These are phyloP conservation scores for Zosterops pallidus DNA, from an alignment of 2,113 vertebrate genomes.

Conservation along the genomic window DNA sequence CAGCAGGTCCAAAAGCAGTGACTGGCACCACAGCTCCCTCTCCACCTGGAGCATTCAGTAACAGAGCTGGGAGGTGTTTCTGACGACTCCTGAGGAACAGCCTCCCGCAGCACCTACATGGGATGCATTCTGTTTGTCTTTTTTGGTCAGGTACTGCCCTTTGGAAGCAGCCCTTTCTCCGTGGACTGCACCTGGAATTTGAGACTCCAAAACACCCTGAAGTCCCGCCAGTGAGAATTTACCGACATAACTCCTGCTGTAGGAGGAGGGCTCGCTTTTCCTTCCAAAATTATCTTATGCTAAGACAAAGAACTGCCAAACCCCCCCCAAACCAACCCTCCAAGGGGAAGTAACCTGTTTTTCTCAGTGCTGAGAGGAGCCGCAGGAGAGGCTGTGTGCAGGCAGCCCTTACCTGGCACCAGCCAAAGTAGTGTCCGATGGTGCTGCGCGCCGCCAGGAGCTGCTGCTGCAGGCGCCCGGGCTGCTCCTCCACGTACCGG, in stretches of 20 bases:
- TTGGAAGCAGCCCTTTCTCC: background rate
- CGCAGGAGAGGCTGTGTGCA: fast-evolving
- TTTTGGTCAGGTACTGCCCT: background rate
- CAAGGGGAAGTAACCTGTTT: background rate
- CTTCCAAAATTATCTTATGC: background rate
- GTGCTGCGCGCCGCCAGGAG: slow-evolving; percentile 66
- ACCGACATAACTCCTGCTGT: fast-evolving
- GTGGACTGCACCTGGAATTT: background rate
- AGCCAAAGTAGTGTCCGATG: slow-evolving; percentile 57
- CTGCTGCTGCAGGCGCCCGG: slow-evolving; percentile 77
- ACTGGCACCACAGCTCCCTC: background rate
- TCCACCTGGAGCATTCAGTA: fast-evolving
- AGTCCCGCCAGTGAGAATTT: background rate
- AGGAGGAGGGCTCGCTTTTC: background rate
- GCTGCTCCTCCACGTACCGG: slow-evolving; percentile 76
- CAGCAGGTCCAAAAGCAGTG: background rate
- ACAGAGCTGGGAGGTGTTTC: background rate
- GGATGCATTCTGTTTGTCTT: too few relatives aligned
- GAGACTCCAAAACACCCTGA: background rate
- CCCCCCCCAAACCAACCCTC: background rate
- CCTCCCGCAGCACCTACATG: background rate
- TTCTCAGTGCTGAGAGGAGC: background rate
- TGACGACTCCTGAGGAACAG: background rate
- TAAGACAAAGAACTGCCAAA: background rate
- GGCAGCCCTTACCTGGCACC: slow-evolving; percentile 78